phyloP scores from a whole-genome alignment of 2,888 invertebrate genomes.

The Imbricaverruca yamaguchii region DNA sequence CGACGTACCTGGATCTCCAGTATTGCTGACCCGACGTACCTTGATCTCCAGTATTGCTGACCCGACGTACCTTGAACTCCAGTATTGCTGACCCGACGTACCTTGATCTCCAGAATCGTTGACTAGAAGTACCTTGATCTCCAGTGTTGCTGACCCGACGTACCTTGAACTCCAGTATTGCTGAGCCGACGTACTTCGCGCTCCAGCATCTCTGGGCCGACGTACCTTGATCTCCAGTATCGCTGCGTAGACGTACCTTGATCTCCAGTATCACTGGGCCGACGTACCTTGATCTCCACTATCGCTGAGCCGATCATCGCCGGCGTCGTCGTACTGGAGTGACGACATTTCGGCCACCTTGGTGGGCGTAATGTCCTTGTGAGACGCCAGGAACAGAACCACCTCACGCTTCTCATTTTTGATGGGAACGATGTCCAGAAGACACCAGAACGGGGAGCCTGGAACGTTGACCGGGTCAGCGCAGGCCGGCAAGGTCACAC shows the following conservation, averaged over 20 bases:
- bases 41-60: no score
- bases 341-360: conserved; percentile 67
- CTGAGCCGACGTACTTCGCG: neutral
- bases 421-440: conserved; percentile 94
- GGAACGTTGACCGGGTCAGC: conserved; percentile 34
- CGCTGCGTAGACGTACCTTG: neutral
- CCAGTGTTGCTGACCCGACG: no score
- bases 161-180: no score
- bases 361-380: conserved; percentile 90
- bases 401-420: conserved; percentile 97
- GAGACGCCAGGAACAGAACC: conserved; percentile 88
- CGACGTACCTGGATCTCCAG: no score
- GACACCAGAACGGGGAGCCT: conserved; percentile 91
- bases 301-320: neutral
- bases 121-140: no score
- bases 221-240: neutral
- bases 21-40: no score
- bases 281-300: neutral
- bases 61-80: no score
- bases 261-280: neutral
- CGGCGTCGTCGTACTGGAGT: neutral
- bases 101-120: no score
- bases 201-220: neutral
- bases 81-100: no score
- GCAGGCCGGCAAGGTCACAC: no score